phyloP scores from a whole-genome alignment of 2,113 vertebrate species.

The Microcebus tavaratra region DNA sequence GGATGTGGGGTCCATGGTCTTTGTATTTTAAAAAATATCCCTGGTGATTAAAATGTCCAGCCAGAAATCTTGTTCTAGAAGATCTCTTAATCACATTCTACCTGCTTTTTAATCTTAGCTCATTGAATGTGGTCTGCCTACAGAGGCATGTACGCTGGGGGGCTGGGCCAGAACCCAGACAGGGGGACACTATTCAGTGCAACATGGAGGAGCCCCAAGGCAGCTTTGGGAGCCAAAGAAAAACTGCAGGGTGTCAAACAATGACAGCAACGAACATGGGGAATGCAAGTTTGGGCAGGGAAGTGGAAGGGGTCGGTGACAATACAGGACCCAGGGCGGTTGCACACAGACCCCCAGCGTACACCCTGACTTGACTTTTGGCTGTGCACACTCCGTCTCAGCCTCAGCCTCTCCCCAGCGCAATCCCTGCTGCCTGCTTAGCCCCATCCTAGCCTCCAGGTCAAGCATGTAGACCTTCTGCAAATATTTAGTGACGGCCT shows the following conservation, averaged over 20 bases:
- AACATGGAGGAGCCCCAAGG: no score
- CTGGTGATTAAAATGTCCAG: not conserved
- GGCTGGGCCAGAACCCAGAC: no score
- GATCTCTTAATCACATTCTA: not conserved
- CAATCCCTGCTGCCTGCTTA: not conserved
- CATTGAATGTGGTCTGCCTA: not conserved
- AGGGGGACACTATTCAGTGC: no score
- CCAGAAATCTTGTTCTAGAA: not conserved
- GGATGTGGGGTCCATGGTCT: not conserved
- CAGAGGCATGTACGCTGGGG: not conserved
- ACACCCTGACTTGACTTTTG: not conserved
- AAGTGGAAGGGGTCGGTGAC: no score
- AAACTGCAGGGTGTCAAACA: no score
- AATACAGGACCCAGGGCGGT: no score
- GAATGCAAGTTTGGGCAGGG: no score
- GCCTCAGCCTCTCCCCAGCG: not conserved
- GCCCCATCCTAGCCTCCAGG: not conserved
- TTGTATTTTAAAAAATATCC: not conserved
- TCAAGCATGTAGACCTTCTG: not conserved
- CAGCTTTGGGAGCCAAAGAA: no score
- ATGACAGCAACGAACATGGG: no score
- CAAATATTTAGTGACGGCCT: not conserved
- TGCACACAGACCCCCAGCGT: not conserved
- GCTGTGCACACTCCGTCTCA: not conserved
- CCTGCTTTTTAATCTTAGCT: not conserved